These are phyloP conservation scores for Acanthornis magna DNA, from an alignment of 2,797 vertebrate species.

Conservation along the genomic window DNA sequence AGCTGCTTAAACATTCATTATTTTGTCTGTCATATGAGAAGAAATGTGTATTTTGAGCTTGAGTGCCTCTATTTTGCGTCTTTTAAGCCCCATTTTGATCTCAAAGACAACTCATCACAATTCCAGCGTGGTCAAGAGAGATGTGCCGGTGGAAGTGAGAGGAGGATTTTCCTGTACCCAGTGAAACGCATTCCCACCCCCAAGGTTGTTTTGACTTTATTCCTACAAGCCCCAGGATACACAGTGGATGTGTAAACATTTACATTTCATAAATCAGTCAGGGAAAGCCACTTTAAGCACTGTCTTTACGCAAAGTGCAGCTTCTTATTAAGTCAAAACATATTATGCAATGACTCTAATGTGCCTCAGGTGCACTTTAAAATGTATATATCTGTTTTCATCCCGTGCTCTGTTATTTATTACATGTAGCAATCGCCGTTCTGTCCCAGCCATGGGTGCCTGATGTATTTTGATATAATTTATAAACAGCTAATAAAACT, in stretches of 20 bases:
- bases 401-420: neutral
- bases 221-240: neutral
- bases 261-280: constrained; percentile 45
- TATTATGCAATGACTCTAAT: constrained; percentile 23
- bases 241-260: constrained; percentile 44
- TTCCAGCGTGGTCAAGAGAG: neutral
- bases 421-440: neutral
- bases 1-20: neutral
- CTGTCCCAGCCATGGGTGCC: neutral
- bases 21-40: neutral
- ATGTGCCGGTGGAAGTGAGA: neutral
- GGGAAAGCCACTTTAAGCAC: neutral
- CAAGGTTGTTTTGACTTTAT: constrained; percentile 11
- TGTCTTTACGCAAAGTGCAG: constrained; percentile 9
- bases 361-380: constrained; percentile 47
- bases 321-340: constrained; percentile 47
- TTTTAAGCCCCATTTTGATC: neutral
- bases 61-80: neutral
- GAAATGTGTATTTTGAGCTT: neutral
- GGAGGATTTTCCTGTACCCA: neutral
- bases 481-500: constrained; percentile 50
- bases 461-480: constrained; percentile 48
- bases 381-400: constrained; percentile 10
- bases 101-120: neutral
- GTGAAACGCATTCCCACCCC: neutral